These are phyloP conservation scores for Patella depressa DNA, from an alignment of 2,888 invertebrate genomes.

Conservation along the genomic window DNA sequence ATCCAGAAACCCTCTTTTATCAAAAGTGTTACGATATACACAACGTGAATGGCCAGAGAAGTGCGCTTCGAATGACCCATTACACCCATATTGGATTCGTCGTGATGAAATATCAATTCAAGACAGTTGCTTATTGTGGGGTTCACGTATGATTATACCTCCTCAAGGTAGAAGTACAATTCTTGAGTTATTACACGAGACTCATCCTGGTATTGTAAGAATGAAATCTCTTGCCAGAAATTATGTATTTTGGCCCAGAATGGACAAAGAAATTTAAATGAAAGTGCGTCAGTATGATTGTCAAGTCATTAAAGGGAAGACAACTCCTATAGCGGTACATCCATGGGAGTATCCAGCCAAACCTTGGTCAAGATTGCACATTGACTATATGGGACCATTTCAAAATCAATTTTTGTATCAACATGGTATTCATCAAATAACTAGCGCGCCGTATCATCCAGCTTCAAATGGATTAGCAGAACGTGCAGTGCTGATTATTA, in stretches of 20 bases:
- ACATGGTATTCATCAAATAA: not conserved
- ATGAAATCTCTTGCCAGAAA: conserved; percentile 22
- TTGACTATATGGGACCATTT: not conserved
- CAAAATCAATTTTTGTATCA: not conserved
- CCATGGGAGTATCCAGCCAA: not conserved
- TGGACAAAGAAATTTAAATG: conserved; percentile 3
- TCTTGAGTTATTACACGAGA: conserved; percentile 23
- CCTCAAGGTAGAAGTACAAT: conserved; percentile 7
- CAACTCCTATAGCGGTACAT: not conserved
- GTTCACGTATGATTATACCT: conserved; percentile 24
- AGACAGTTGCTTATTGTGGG: conserved; percentile 32
- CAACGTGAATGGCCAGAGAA: not conserved
- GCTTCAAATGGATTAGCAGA: not conserved
- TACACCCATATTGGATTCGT: not conserved
- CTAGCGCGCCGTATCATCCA: not conserved
- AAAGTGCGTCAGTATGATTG: not conserved
- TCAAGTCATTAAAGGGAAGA: not conserved
- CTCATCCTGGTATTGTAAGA: conserved; percentile 29
- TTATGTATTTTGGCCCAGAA: conserved; percentile 11
- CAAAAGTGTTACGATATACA: not conserved
- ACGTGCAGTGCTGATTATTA: not conserved
- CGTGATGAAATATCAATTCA: not conserved
- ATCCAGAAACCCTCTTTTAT: not conserved
- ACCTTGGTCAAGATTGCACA: not conserved
- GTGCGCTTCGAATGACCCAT: not conserved